Base-by-base conservation (phyloP, 2,113 vertebrate species). In the Hipposideros armiger region DNA sequence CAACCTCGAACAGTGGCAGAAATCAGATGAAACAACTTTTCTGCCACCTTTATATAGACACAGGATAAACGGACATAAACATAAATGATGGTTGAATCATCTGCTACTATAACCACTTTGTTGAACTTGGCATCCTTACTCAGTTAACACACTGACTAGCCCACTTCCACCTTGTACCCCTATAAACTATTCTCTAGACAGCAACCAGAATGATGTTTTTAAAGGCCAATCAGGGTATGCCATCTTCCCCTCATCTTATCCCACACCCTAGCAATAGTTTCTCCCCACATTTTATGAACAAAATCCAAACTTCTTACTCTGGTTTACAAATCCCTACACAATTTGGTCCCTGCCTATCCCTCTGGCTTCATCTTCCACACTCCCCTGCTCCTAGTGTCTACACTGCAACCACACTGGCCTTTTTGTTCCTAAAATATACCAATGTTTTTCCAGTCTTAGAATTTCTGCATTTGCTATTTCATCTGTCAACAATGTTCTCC, bases 361-460 rank as follows among this genome's bases (percentile, higher is more conserved):
- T 90, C 73, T 72, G 30, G 69, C 72, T 32, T 87, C 86, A 80
- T 87, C 40, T 80, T n/a, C 20, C 36, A 77, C 36, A 42, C 9
- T 54, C 32, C 42, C 42, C 40, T n/a, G 7, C 42, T 72, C 28
- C 56, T 85, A 67, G 42, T 32, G 7, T 58, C 64, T 58, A 69
- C 16, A 77, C 17, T 67, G 22, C 45, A 72, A 89, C 11, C 20
- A 78, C 28, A 52, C 8, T 60, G n/a, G 28, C 62, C 45, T 69
- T 86, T 94, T n/a, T 83, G 69, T 70, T 81, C n/a, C 54, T 96
- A 77, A 86, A 95, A 85, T 66, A 94, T 9, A 70, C 14, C 70
- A 36, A 73, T 67, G 26, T 74, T 88, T 72, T 66, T 80, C 70
- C 3, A 66, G 60, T 11, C 69, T 73, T 30, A 87, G 42, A 82